Evolutionary conservation across 2,888 invertebrate species (phyloP).

Genomic region (Hydriomena furcata): DNA sequence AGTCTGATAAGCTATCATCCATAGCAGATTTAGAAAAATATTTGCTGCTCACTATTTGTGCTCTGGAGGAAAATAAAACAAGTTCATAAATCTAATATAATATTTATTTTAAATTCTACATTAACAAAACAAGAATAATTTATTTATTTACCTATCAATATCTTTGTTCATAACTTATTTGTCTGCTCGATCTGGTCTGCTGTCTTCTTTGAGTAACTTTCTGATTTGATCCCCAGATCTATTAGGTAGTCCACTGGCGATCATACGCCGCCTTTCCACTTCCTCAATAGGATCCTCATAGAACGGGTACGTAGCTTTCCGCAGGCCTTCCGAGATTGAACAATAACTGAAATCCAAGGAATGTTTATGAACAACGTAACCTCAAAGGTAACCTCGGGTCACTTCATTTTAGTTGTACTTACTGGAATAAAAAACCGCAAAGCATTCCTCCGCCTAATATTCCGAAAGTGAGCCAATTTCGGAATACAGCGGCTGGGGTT

Average conservation of each 20-base stretch:
- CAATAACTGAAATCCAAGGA: slow-evolving; percentile 54
- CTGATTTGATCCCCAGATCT: slow-evolving; percentile 53
- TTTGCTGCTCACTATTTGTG: slow-evolving; percentile 59
- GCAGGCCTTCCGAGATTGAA: slow-evolving; percentile 50
- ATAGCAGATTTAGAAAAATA: slow-evolving; percentile 62
- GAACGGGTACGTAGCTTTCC: slow-evolving; percentile 51
- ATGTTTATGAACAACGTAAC: slow-evolving; percentile 30
- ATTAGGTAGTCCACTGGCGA: slow-evolving; percentile 59
- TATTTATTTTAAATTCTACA: slow-evolving; percentile 30
- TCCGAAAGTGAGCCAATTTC: slow-evolving; percentile 80
- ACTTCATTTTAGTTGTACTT: slow-evolving; percentile 44
- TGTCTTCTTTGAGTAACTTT: slow-evolving; percentile 49
- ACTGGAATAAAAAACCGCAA: slow-evolving; percentile 77
- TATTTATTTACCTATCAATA: slow-evolving; percentile 49
- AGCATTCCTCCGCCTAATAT: slow-evolving; percentile 67
- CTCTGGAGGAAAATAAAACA: slow-evolving; percentile 22
- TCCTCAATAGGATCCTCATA: slow-evolving; percentile 73
- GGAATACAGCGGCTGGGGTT: slow-evolving; percentile 83
- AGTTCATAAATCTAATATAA: slow-evolving; percentile 12
- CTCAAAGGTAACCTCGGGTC: slow-evolving; percentile 35
- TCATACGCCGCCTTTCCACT: slow-evolving; percentile 67
- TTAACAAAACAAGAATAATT: slow-evolving; percentile 22
- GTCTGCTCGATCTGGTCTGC: slow-evolving; percentile 56
- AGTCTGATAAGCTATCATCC: slow-evolving; percentile 73
- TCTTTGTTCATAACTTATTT: slow-evolving; percentile 56